Conservation (phyloP, 1,140 invertebrate genomes). For the Globodera rostochiensis region DNA sequence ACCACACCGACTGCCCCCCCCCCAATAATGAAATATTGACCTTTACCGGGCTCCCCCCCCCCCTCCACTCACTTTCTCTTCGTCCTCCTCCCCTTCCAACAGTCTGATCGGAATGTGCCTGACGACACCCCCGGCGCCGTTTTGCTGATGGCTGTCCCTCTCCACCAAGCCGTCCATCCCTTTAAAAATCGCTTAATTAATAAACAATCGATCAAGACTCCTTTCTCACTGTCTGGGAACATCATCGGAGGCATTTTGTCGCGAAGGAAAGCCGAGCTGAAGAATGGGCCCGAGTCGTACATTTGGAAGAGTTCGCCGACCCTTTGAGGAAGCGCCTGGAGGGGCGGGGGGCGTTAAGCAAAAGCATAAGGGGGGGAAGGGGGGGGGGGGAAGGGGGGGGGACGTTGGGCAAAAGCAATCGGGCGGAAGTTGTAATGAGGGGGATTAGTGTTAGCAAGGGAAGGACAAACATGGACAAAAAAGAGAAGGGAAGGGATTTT, state of each 20-base stretch:
- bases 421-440: background rate
- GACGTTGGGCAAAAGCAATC: background rate
- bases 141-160: background rate
- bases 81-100: background rate
- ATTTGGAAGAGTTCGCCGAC: constrained; percentile 41
- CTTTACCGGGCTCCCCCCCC: background rate
- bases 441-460: background rate
- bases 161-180: background rate
- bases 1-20: background rate
- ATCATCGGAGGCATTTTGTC: constrained; percentile 34
- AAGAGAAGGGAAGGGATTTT: background rate
- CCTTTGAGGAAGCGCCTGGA: constrained; percentile 21
- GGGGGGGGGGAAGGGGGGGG: background rate
- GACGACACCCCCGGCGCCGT: constrained; percentile 1
- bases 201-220: background rate
- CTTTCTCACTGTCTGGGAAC: constrained; percentile 23
- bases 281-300: constrained; percentile 33
- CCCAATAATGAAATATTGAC: background rate
- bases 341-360: background rate
- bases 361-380: too few species aligned
- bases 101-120: constrained; percentile 11
- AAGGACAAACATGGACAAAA: background rate
- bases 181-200: background rate
- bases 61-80: background rate
- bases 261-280: constrained; percentile 37